Evolutionary conservation across 2,113 vertebrate genomes (phyloP), one percentile per base, ranked within the genome.

Genomic region (Chunga burmeisteri): DNA sequence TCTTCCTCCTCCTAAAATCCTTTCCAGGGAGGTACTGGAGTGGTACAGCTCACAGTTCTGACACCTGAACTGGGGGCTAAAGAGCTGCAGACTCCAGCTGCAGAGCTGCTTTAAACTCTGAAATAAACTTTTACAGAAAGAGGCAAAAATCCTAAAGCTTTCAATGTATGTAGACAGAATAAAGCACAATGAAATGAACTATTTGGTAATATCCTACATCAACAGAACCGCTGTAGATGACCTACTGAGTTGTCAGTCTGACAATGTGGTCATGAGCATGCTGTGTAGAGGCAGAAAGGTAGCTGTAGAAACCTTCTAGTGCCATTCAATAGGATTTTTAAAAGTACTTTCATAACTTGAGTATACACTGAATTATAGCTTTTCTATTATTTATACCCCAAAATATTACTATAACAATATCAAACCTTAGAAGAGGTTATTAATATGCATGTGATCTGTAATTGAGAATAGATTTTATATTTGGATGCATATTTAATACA

Each of bases 351-450:
- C 15, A 14, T 65, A 23, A 53, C 26, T 90, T 86, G 47, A 84
- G n/a, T 55, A 50, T 34, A 36, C 11, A 2, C 38, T 20, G 49
- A 82, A 73, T 91, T 86, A 92, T 73, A 95, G 63, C 55, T 94
- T 68, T 92, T 88, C 68, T 92, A 93, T 95, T 93, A 93, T 92
- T 93, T 92, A 83, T 82, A 63, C 20, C 63, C 40, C 46, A 58
- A 95, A 94, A 81, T 91, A 78, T 90, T 86, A 66, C 68, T 74
- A 5, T n/a, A 91, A 81, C 80, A 77, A 44, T 84, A 74, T 73
- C 13, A 38, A 38, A 38, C 38, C 38, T 38, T 38, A 38, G 38
- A 38, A 38, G 38, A 38, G 38, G 38, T 38, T 38, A 38, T 38
- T 38, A 38, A 38, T 38, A 38, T 38, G 38, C 38, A 38, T 38